Base-by-base conservation (phyloP, 2,113 vertebrate species). In the Heptranchias perlo region DNA sequence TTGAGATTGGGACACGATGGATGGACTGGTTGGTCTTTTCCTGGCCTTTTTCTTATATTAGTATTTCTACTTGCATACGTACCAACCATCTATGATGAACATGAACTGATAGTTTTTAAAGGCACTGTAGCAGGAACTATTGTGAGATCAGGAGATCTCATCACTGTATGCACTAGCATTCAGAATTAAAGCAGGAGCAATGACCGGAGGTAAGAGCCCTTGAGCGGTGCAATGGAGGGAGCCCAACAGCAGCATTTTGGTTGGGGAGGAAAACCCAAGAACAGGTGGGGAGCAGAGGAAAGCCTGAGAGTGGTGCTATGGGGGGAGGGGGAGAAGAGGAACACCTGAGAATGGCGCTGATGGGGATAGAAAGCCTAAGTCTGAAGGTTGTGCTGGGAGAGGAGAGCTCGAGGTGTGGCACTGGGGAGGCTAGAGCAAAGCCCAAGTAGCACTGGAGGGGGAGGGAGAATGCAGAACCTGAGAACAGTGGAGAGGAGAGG, bases 71-170 rank as follows among this genome's bases (percentile, higher is more conserved):
- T 91, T 91, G 76, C 76, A 39, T 78, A 61, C 11, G n/a, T 91
- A 61, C 54, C 87, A 91, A 2, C 49, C 54, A 91, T 61, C 28
- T 58, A 61, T 31, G 87, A 61, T 91, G 61, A 61, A 61, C 87
- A 58, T 28, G 58, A 35, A 31, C 18, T 16, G 10, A 14, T 35
- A 18, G 39, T 58, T 91, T 91, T 89, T 91, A 16, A 35, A 58
- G 52, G 52, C 31, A n/a, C 87, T 91, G 87, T 31, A 18, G 31
- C 61, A 13, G 54, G 52, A 61, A 58, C 28, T 58, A 58, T 91
- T 91, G 87, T 91, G 87, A 58, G 54, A 91, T 87, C 84, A 87
- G 78, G 78, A 82, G 84, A 87, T 49, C 84, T 87, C 47, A 87
- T 87, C 49, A 52, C 44, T 31, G 49, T 23, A 44, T 91, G 52